Evolutionary conservation across 1,140 invertebrate species (phyloP), one percentile per base, ranked within the genome.

Genomic region (Ceratosolen fusciceps): DNA sequence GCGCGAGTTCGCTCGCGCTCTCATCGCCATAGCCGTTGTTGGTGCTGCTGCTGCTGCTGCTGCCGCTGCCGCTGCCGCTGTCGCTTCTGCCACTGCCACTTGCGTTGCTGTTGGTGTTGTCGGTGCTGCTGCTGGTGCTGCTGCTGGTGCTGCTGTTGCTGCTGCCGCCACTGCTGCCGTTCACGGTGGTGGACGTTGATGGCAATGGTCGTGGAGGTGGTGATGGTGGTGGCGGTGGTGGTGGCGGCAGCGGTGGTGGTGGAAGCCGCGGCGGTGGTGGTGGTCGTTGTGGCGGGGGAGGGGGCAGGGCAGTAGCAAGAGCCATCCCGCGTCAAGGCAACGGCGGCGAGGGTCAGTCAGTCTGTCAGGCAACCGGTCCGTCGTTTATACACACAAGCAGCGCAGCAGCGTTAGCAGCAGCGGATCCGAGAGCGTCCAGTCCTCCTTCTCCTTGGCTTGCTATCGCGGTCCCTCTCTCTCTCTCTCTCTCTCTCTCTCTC

Each of bases 281-380:
- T 21, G 5, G 39, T 43, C 5, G 12, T 43, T 43, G 39, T 43
- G 39, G 39, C 12, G 12, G 47, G 73, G 49, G 47, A 24, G 70
- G 58, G 68, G 82, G 77, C 85, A 84, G 87, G 86, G 85, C 86
- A 88, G 86, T 71, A 81, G 81, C 88, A 85, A 87, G 86, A 88
- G 86, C 87, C 88, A 88, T 88, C 86, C 86, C 87, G 85, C 85
- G 82, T 24, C 7, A 39, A 29, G 37, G 43, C 34, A 65, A 43
- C 43, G 58, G 84, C 84, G 84, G 86, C 85, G 86, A 86, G 88
- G 88, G 89, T 90, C 89, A 79, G 77, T 78, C 77, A 90, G 89
- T 90, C 89, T 90, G 87, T 90, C 89, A 89, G 88, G 87, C 88
- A 89, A 88, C 88, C 88, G 89, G 89, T 90, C 89, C 87, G 86